phyloP scores from a whole-genome alignment of 1,140 invertebrate genomes.

The Macrostomum lignano region DNA sequence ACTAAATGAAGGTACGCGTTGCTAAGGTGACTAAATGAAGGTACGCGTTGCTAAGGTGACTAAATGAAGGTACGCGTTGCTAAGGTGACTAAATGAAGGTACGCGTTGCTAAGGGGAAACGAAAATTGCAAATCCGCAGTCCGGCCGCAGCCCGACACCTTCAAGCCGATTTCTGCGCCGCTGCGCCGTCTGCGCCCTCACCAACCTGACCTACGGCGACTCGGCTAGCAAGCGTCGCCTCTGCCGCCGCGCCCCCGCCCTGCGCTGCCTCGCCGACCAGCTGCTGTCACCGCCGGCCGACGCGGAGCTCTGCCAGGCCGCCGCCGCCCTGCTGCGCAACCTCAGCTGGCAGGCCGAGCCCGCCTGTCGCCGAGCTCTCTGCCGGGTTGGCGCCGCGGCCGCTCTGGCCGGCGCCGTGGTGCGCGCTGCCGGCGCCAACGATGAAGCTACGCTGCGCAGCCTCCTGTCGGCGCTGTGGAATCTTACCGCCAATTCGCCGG shows the following conservation, averaged over 20 bases:
- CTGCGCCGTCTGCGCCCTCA: conserved; percentile 81
- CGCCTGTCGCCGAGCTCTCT: conserved; percentile 54
- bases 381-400: conserved; percentile 36
- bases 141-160: too few species aligned
- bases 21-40: too few species aligned
- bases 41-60: too few species aligned
- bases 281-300: conserved; percentile 28
- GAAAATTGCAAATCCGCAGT: too few species aligned
- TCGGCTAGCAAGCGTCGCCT: conserved; percentile 47
- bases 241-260: neutral
- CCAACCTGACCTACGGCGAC: conserved; percentile 79
- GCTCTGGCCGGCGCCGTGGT: conserved; percentile 32
- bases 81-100: too few species aligned
- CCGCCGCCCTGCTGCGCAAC: conserved; percentile 68
- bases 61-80: too few species aligned
- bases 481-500: conserved; percentile 65
- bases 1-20: too few species aligned
- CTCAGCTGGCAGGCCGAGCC: conserved; percentile 79
- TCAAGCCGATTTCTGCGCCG: too few species aligned
- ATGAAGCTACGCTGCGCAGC: conserved; percentile 63
- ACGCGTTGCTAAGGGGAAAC: too few species aligned
- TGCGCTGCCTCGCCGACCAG: conserved; percentile 59
- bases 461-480: conserved; percentile 84
- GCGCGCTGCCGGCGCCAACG: neutral
- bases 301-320: conserved; percentile 33